Evolutionary conservation across 2,113 vertebrate genomes (phyloP).

Genomic region (Microcebus griseorufus): DNA sequence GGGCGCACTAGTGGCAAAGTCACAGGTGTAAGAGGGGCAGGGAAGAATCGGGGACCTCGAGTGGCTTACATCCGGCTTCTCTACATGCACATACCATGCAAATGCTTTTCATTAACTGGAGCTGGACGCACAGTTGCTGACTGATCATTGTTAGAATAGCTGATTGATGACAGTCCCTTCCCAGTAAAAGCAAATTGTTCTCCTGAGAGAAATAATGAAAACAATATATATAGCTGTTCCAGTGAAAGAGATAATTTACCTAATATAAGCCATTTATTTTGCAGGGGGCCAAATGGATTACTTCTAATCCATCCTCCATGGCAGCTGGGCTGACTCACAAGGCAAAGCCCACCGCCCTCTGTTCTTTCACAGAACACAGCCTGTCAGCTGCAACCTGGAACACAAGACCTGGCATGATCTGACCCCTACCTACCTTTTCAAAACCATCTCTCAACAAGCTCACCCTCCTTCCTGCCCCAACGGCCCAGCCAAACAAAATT

Average conservation of each 20-base stretch:
- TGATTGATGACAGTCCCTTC: slow-evolving; percentile 20
- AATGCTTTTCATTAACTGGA: background rate
- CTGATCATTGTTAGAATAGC: background rate
- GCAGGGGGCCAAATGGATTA: background rate
- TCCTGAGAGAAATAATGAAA: slow-evolving; percentile 31
- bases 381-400: background rate
- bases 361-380: background rate
- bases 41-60: rapidly evolving
- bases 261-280: slow-evolving; percentile 9
- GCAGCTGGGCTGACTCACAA: too few species aligned
- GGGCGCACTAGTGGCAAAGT: rapidly evolving
- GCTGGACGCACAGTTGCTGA: background rate
- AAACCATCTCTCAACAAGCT: background rate
- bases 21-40: rapidly evolving
- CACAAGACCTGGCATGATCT: background rate
- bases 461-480: too few species aligned
- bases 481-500: background rate
- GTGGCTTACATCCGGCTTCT: background rate
- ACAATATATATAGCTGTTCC: background rate
- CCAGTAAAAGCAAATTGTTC: background rate
- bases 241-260: background rate
- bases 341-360: rapidly evolving
- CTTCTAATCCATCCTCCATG: background rate
- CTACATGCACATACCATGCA: rapidly evolving
- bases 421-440: background rate